phyloP scores from a whole-genome alignment of 2,888 invertebrate genomes.

The Lymantria dispar region DNA sequence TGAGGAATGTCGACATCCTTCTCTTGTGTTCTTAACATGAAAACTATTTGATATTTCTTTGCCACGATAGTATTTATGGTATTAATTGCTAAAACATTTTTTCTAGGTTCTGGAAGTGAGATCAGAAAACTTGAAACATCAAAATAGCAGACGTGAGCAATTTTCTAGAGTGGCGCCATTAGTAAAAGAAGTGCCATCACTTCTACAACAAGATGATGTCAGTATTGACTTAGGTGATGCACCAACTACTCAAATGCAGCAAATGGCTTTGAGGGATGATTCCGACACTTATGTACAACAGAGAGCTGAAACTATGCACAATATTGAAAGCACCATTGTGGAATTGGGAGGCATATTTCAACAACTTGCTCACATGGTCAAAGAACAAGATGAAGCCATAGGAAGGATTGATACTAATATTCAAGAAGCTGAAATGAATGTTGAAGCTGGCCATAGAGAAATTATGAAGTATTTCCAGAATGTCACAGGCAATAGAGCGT shows the following conservation, averaged over 20 bases:
- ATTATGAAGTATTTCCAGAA: conserved; percentile 98
- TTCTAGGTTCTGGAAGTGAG: conserved; percentile 94
- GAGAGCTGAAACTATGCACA: conserved; percentile 99
- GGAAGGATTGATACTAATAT: conserved; percentile 98
- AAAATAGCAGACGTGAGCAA: conserved; percentile 96
- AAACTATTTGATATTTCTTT: too few relatives aligned
- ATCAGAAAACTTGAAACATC: conserved; percentile 98
- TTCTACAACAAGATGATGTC: conserved; percentile 86
- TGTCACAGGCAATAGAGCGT: conserved; percentile 97
- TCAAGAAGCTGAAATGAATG: conserved; percentile 96
- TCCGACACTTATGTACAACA: conserved; percentile 95
- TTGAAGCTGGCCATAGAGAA: conserved; percentile 98
- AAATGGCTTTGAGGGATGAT: conserved; percentile 91
- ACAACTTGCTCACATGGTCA: conserved; percentile 97
- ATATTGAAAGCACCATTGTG: conserved; percentile 99
- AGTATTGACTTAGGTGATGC: conserved; percentile 92
- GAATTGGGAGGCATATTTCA: conserved; percentile 99
- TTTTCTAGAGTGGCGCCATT: conserved; percentile 82
- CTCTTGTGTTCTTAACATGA: too few relatives aligned
- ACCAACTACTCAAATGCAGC: conserved; percentile 75
- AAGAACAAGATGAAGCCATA: conserved; percentile 99
- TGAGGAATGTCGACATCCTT: too few relatives aligned
- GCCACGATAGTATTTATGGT: too few relatives aligned
- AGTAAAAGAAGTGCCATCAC: conserved; percentile 68
- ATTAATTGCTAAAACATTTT: not conserved